Conservation (phyloP, 2,113 vertebrate species). For the Phyllostomus hastatus region DNA sequence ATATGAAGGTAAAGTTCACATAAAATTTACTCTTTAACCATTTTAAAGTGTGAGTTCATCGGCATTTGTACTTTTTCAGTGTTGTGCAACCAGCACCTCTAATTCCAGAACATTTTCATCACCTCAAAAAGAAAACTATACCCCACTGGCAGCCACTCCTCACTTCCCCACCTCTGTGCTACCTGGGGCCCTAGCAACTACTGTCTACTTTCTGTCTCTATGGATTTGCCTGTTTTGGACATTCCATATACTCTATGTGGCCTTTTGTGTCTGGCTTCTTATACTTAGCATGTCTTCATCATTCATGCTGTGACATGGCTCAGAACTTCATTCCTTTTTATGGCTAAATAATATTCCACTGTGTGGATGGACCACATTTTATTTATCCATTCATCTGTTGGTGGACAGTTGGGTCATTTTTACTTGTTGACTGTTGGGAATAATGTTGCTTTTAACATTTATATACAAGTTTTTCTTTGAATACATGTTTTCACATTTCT, state of each 20-base stretch:
- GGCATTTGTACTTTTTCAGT: not conserved
- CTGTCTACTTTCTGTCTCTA: not conserved
- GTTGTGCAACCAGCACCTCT: not conserved
- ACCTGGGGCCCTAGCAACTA: not conserved
- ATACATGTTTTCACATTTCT: not conserved
- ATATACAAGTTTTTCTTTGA: not conserved
- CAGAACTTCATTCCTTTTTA: not conserved
- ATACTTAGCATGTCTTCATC: not conserved
- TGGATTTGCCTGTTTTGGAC: not conserved
- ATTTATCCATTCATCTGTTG: not conserved
- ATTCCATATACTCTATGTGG: not conserved
- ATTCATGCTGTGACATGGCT: not conserved
- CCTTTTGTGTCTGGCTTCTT: not conserved
- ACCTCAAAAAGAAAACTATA: not conserved
- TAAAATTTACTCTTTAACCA: not conserved
- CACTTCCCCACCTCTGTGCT: no score
- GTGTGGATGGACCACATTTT: not conserved
- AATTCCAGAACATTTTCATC: conserved; percentile 17
- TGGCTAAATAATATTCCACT: not conserved
- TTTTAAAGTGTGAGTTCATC: not conserved
- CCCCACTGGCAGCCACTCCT: not conserved
- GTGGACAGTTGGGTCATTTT: not conserved
- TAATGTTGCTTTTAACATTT: not conserved
- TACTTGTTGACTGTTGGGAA: not conserved
- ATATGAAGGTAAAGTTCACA: not conserved